A percentile compares a stretch with the other conserved stretches of the same genome.
These are phyloP conservation scores for Leptopterna dolabrata DNA, from an alignment of 2,888 invertebrate species.

Conservation along the genomic window DNA sequence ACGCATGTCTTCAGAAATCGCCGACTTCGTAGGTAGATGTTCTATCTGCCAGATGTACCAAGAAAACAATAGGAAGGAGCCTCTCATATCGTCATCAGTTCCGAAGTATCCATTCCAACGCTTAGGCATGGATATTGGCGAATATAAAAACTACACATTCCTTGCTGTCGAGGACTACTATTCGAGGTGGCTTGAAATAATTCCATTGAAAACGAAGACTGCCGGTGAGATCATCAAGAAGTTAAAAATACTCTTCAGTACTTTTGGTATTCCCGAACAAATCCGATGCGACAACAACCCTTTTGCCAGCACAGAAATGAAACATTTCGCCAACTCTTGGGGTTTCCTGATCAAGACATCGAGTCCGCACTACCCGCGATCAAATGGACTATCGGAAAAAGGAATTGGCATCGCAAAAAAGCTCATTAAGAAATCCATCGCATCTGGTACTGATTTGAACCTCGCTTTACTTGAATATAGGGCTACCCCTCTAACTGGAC, in stretches of 20 bases:
- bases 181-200: slow-evolving; percentile 29
- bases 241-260: background rate
- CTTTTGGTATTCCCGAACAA: slow-evolving; percentile 2
- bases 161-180: slow-evolving; percentile 31
- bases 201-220: slow-evolving; percentile 13
- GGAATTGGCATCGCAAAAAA: slow-evolving; percentile 29
- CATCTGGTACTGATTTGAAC: slow-evolving; percentile 3
- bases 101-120: slow-evolving; percentile 35
- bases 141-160: slow-evolving; percentile 16
- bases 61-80: too few species aligned
- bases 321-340: slow-evolving; percentile 7
- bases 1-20: too few species aligned
- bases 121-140: slow-evolving; percentile 44
- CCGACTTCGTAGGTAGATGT: too few species aligned
- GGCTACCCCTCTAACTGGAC: slow-evolving; percentile 39
- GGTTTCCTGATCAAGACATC: slow-evolving; percentile 17
- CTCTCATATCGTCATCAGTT: background rate
- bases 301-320: slow-evolving; percentile 18
- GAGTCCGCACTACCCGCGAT: slow-evolving; percentile 41
- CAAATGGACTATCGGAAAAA: slow-evolving; percentile 37
- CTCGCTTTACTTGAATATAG: slow-evolving; percentile 34
- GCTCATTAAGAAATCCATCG: slow-evolving; percentile 34
- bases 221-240: background rate
- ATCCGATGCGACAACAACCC: slow-evolving; percentile 35
- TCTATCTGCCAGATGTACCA: too few species aligned